These are phyloP conservation scores for Sebastes alutus DNA, from an alignment of 2,797 vertebrate species.

Conservation along the genomic window DNA sequence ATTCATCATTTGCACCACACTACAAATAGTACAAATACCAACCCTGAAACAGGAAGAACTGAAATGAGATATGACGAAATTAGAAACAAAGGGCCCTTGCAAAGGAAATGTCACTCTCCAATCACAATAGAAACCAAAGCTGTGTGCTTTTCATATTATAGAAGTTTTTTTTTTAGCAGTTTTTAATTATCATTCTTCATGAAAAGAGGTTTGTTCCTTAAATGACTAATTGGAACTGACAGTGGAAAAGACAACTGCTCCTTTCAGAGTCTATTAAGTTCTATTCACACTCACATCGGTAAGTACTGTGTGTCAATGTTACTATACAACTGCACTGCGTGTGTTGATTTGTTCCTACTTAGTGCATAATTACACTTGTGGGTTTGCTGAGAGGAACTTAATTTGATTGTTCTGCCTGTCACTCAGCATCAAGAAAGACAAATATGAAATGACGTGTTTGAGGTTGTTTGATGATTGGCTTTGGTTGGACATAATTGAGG, in stretches of 20 bases:
- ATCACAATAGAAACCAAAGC: slow-evolving; percentile 35
- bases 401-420: slow-evolving; percentile 74
- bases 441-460: slow-evolving; percentile 66
- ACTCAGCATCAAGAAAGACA: slow-evolving; percentile 61
- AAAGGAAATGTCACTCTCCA: slow-evolving; percentile 29
- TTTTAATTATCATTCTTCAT: slow-evolving; percentile 46
- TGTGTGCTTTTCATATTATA: slow-evolving; percentile 24
- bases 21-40: not conserved
- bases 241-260: slow-evolving; percentile 44
- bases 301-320: slow-evolving; percentile 55
- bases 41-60: slow-evolving; percentile 20
- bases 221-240: slow-evolving; percentile 52
- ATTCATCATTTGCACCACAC: not conserved
- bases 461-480: slow-evolving; percentile 56
- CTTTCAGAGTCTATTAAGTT: slow-evolving; percentile 41
- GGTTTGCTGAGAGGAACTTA: slow-evolving; percentile 66
- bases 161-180: not conserved
- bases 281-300: slow-evolving; percentile 42
- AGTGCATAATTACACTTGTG: slow-evolving; percentile 69
- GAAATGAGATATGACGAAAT: slow-evolving; percentile 26
- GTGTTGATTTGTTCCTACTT: slow-evolving; percentile 70
- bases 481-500: slow-evolving; percentile 56
- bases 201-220: slow-evolving; percentile 30
- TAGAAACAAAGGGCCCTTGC: slow-evolving; percentile 16
- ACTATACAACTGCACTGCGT: slow-evolving; percentile 45